phyloP scores from a whole-genome alignment of 2,888 invertebrate genomes.

The Villa cingulata region DNA sequence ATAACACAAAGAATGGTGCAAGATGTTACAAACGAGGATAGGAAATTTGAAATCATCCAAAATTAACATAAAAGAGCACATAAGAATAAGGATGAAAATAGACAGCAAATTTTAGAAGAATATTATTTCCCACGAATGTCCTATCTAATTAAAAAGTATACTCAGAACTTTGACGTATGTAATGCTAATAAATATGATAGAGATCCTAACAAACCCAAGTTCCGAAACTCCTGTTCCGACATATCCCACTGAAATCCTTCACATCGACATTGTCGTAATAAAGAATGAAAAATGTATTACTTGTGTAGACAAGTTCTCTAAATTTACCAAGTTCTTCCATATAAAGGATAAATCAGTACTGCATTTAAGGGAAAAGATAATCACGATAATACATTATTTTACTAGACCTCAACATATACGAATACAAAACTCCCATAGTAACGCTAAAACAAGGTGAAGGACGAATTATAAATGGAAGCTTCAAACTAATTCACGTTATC shows the following conservation, averaged over 20 bases:
- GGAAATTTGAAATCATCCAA: constrained; percentile 1
- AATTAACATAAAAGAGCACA: constrained; percentile 3
- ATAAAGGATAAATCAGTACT: background rate
- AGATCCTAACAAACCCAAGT: background rate
- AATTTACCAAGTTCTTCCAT: constrained; percentile 1
- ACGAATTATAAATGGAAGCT: no score
- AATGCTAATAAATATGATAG: background rate
- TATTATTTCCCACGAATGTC: constrained; percentile 3
- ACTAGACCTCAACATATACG: background rate
- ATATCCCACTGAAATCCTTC: background rate
- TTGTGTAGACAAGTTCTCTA: background rate
- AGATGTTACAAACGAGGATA: background rate
- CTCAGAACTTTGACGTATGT: background rate
- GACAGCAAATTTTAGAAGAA: constrained; percentile 1
- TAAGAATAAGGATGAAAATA: background rate
- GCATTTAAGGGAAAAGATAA: background rate
- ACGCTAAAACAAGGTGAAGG: background rate
- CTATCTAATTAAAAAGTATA: background rate
- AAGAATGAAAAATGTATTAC: background rate
- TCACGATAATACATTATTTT: background rate
- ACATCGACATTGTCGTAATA: background rate
- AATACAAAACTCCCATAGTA: background rate
- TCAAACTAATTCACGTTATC: no score
- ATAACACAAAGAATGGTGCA: background rate
- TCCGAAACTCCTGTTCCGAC: background rate